Evolutionary conservation across 2,888 invertebrate genomes (phyloP).

Genomic region (Cremastinae sp.): DNA sequence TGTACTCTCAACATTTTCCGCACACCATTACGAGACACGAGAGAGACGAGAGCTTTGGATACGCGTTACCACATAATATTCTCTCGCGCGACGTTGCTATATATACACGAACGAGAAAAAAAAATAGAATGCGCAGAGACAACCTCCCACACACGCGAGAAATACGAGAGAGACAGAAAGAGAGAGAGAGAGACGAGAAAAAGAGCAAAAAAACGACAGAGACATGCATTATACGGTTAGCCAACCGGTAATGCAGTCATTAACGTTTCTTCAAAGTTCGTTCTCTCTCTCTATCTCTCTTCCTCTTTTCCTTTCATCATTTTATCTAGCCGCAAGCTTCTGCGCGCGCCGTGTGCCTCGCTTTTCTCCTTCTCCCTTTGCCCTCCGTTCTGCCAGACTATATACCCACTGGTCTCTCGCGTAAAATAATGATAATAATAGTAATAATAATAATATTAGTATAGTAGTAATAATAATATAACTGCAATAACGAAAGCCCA

Average conservation of each 20-base stretch:
- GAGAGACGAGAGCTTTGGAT: background rate
- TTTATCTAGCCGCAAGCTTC: constrained; percentile 60
- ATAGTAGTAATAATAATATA: constrained; percentile 22
- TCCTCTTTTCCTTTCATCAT: constrained; percentile 59
- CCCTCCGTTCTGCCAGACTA: background rate
- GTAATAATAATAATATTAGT: constrained; percentile 15
- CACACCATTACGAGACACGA: background rate
- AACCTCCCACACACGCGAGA: background rate
- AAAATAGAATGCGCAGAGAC: background rate
- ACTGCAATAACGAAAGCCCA: constrained; percentile 17
- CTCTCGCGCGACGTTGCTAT: too few species aligned
- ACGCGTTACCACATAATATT: background rate
- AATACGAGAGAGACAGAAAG: constrained; percentile 7
- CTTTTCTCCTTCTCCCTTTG: constrained; percentile 4
- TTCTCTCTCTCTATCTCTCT: constrained; percentile 58
- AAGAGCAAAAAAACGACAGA: constrained; percentile 34
- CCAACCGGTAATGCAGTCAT: constrained; percentile 73
- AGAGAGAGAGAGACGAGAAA: background rate
- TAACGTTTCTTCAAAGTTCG: constrained; percentile 75
- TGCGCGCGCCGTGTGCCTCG: constrained; percentile 44
- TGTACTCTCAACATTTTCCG: background rate
- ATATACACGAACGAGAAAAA: background rate
- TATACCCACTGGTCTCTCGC: constrained; percentile 15
- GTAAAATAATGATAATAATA: constrained; percentile 14
- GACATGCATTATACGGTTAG: constrained; percentile 67